phyloP scores from a whole-genome alignment of 2,113 vertebrate species.

The Leptobrachium ailaonicum region DNA sequence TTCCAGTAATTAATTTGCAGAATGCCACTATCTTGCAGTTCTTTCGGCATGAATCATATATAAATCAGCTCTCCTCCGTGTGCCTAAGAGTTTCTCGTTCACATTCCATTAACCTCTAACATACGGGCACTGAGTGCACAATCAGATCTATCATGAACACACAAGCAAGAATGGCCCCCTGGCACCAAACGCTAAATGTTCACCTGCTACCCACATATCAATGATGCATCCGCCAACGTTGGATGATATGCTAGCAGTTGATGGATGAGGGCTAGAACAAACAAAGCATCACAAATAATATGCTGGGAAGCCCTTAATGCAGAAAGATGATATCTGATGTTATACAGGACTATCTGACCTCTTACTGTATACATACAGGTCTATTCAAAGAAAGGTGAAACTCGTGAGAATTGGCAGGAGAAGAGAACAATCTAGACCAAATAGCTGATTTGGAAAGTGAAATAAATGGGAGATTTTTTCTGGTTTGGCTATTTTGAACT shows the following conservation, averaged over 20 bases:
- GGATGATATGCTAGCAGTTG: background rate
- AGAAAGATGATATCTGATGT: too few relatives aligned
- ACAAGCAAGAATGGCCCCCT: background rate
- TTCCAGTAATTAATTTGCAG: slow-evolving; percentile 19
- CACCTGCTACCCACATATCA: slow-evolving; percentile 14
- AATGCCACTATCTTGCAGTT: slow-evolving; percentile 1
- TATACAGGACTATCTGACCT: background rate
- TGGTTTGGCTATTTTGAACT: too few relatives aligned
- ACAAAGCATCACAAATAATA: background rate
- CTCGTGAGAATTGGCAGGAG: too few relatives aligned
- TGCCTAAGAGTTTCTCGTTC: slow-evolving; percentile 10
- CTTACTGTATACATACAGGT: background rate
- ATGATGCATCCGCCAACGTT: background rate
- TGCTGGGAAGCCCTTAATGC: background rate
- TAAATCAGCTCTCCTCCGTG: slow-evolving; percentile 13
- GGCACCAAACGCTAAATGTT: background rate
- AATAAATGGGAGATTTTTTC: too few relatives aligned
- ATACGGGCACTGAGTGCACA: background rate
- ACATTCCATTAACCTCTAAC: slow-evolving; percentile 25
- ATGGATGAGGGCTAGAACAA: background rate
- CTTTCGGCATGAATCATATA: slow-evolving; percentile 10
- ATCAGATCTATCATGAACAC: background rate
- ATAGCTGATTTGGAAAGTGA: too few relatives aligned
- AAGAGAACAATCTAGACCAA: too few relatives aligned
- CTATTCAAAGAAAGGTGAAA: too few relatives aligned